Conservation (phyloP, 2,797 vertebrate species). For the Aeoliscus strigatus region DNA sequence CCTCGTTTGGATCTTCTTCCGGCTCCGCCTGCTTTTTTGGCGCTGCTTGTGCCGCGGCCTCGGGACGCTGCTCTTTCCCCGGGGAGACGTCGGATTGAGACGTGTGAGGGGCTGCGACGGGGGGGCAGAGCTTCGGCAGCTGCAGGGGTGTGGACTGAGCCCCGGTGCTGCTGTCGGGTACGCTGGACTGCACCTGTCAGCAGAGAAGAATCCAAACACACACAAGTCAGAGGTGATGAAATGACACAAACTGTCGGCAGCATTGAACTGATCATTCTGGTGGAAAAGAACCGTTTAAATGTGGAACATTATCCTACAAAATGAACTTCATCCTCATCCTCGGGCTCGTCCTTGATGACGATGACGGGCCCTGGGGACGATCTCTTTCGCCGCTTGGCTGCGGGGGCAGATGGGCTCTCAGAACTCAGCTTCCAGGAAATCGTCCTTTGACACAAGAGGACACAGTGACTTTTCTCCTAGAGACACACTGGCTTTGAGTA, state of each 20-base stretch:
- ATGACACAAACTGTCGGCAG: no score
- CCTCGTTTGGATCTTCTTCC: conserved; percentile 87
- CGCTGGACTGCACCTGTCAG: conserved; percentile 73
- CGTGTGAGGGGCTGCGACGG: not conserved
- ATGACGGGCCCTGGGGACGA: conserved; percentile 76
- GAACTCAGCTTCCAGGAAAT: conserved; percentile 62
- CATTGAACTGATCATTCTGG: no score
- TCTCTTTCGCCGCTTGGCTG: conserved; percentile 68
- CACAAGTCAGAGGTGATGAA: no score
- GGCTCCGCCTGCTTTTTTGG: conserved; percentile 57
- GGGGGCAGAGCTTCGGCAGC: conserved; percentile 32
- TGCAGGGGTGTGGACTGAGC: conserved; percentile 63
- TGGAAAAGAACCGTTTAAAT: not conserved
- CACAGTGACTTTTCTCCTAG: not conserved
- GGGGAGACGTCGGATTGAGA: conserved; percentile 19
- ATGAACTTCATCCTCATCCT: conserved; percentile 78
- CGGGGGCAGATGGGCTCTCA: conserved; percentile 52
- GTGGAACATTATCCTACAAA: conserved; percentile 75
- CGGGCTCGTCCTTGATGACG: conserved; percentile 80
- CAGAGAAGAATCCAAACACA: not conserved
- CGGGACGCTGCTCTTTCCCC: conserved; percentile 17
- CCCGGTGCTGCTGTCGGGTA: conserved; percentile 80
- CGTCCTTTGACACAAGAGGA: conserved; percentile 38
- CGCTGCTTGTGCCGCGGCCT: conserved; percentile 11
- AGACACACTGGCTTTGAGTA: not conserved